These are phyloP conservation scores for Phorcus lineatus DNA, from an alignment of 2,888 invertebrate species.

Conservation along the genomic window DNA sequence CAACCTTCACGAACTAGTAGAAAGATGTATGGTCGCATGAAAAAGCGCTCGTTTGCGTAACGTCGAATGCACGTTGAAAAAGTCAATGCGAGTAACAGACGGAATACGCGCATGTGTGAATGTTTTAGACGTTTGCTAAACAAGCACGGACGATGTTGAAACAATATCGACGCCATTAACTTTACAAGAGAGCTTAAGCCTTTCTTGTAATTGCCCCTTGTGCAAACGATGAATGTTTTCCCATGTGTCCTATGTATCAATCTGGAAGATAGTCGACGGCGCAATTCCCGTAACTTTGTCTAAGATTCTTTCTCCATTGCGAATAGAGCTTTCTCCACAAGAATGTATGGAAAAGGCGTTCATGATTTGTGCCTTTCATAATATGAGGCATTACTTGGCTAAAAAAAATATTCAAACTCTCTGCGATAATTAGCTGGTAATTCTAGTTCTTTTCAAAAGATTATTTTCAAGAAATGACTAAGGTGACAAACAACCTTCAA, in stretches of 20 bases:
- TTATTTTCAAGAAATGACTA: no score
- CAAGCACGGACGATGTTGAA: constrained; percentile 9
- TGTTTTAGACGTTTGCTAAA: constrained; percentile 5
- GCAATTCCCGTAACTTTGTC: no score
- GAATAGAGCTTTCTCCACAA: no score
- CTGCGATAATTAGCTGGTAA: no score
- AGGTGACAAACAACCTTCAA: no score
- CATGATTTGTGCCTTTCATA: no score
- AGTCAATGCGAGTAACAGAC: neutral
- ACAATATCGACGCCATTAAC: constrained; percentile 21
- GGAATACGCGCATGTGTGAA: neutral
- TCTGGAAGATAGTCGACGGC: neutral
- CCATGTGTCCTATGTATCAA: constrained; percentile 1
- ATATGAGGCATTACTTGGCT: no score
- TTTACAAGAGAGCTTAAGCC: constrained; percentile 6
- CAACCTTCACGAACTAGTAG: neutral
- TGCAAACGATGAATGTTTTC: constrained; percentile 12
- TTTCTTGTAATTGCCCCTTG: constrained; percentile 15
- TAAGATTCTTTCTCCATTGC: no score
- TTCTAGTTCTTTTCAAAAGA: no score
- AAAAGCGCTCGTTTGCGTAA: constrained; percentile 12
- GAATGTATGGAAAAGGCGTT: no score
- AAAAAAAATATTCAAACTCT: no score
- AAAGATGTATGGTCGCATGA: neutral
- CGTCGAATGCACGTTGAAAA: neutral